Base-by-base conservation (phyloP, 2,113 vertebrate species). In the Phainopepla nitens region DNA sequence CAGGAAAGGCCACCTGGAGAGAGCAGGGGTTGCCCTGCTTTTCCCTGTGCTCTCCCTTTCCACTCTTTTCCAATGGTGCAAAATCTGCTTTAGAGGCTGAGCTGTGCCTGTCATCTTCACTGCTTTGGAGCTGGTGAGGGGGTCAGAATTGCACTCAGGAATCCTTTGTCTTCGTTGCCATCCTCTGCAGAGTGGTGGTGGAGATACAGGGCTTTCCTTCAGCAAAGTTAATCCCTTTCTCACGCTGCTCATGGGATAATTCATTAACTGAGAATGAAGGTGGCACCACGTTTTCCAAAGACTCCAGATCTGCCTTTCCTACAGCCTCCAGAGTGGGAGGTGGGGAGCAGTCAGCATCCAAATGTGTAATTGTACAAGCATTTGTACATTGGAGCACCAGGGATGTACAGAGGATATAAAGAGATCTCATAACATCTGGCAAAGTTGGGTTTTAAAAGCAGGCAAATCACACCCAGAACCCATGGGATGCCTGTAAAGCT, bases 331-430 rank as follows among this genome's bases (percentile, higher is more conserved):
- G 50, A 45, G 24, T 23, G 11, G 2, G 35, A 60, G 27, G 12
- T n/a, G 54, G 16, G 23, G 17, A 66, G 15, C 29, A 64, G 25
- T 44, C 56, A 75, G 31, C 61, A 47, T 81, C 69, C 71, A 62
- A 24, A 56, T 10, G 13, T 31, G 0, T 14, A 27, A 36, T 17
- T 53, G 9, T 33, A 3, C 45, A n/a, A 35, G 19, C 18, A n/a
- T 60, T 71, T n/a, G 3, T 66, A 28, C 65, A 6, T 6, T 0
- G 0, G 53, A 58, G 23, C 41, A 36, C 8, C 36, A 9, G 60
- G 10, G 51, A 7, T 56, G 31, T 47, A 15, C 56, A 75, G 56
- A 27, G 47, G 24, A 10, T 35, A 10, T 19, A 35, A 60, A 60
- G 33, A 53, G 8, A 51, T 65, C 35, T 33, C 65, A 4, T 19